phyloP scores from a whole-genome alignment of 53 echinoderm and acorn worm species.

The Hippasteria phrygiana region DNA sequence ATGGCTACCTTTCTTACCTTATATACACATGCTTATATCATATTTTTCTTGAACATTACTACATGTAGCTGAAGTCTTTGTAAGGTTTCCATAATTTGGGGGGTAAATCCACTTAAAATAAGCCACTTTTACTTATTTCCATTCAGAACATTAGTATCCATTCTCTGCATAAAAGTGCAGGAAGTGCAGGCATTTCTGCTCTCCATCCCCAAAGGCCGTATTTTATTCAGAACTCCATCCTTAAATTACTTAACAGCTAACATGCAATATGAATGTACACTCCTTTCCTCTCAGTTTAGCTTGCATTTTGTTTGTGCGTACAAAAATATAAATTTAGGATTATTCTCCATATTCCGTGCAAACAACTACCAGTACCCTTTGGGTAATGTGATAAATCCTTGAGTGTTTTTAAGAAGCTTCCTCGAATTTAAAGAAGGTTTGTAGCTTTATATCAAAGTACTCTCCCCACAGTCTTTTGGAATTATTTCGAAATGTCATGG shows the following conservation, averaged over 20 bases:
- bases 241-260: background rate
- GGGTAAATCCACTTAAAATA: too few relatives aligned
- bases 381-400: conserved; percentile 18
- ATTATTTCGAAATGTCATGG: conserved; percentile 43
- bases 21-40: background rate
- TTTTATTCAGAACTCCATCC: background rate
- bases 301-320: background rate
- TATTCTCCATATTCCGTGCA: background rate
- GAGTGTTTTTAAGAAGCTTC: background rate
- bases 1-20: background rate
- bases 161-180: background rate
- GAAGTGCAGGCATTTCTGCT: background rate
- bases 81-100: too few relatives aligned
- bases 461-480: background rate
- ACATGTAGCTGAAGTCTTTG: too few relatives aligned
- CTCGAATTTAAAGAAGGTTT: too few relatives aligned
- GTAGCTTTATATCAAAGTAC: background rate
- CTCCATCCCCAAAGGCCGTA: background rate
- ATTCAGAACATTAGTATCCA: too few relatives aligned
- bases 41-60: background rate
- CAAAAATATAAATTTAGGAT: background rate
- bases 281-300: background rate
- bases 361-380: background rate
- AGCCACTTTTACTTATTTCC: too few relatives aligned
- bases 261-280: background rate